These are phyloP conservation scores for Meles meles DNA, from an alignment of 2,113 vertebrate species.

Conservation along the genomic window DNA sequence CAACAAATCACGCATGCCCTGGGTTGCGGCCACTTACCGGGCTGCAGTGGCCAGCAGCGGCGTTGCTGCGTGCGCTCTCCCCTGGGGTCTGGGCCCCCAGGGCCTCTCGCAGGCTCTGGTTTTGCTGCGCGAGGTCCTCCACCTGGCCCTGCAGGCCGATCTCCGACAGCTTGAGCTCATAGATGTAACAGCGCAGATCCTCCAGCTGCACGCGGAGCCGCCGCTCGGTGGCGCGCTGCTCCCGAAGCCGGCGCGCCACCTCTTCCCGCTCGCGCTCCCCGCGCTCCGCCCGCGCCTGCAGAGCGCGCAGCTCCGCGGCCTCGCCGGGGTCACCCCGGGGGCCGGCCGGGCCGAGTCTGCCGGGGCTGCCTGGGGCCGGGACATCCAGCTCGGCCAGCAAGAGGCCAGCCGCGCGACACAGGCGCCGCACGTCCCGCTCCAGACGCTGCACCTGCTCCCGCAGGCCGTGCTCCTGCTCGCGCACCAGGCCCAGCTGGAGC, in stretches of 20 bases:
- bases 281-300: constrained; percentile 79
- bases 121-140: constrained; percentile 82
- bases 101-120: constrained; percentile 74
- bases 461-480: constrained; percentile 81
- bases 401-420: constrained; percentile 70
- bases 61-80: neutral
- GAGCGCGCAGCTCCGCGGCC: constrained; percentile 70
- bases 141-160: constrained; percentile 78
- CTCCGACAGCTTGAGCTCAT: constrained; percentile 80
- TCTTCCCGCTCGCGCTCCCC: constrained; percentile 70
- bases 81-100: neutral
- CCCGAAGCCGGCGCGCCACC: constrained; percentile 77
- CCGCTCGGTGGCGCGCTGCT: constrained; percentile 76
- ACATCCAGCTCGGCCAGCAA: constrained; percentile 63
- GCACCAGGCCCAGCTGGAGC: constrained; percentile 80
- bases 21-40: constrained; percentile 67
- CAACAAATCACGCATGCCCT: neutral
- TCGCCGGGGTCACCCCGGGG: constrained; percentile 72
- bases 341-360: neutral
- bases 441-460: constrained; percentile 81
- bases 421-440: constrained; percentile 83
- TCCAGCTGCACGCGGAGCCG: constrained; percentile 81
- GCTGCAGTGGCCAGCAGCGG: neutral
- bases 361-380: neutral
- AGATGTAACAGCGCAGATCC: constrained; percentile 77